phyloP scores from a whole-genome alignment of 2,888 invertebrate species.

The Mamestra brassicae region DNA sequence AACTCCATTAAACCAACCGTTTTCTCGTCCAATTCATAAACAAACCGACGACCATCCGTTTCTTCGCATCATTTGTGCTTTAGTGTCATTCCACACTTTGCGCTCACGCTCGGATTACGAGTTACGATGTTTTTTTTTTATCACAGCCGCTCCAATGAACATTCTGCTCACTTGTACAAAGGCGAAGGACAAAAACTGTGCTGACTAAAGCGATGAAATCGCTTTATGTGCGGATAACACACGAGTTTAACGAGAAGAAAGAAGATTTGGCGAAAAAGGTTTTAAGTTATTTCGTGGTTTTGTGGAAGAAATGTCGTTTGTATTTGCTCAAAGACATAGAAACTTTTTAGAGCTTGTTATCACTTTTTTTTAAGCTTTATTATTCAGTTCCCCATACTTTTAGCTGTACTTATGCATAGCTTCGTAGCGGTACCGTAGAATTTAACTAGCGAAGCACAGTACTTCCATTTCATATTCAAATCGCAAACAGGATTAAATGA shows the following conservation, averaged over 20 bases:
- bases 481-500: conserved; percentile 12
- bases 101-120: conserved; percentile 50
- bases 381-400: background rate
- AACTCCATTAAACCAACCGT: background rate
- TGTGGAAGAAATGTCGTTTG: background rate
- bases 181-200: conserved; percentile 54
- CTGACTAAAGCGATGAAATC: conserved; percentile 43
- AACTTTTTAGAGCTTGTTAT: background rate
- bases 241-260: conserved; percentile 49
- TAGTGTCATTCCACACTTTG: conserved; percentile 24
- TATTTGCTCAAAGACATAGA: background rate
- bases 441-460: background rate
- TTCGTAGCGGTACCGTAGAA: background rate
- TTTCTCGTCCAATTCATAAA: conserved; percentile 1
- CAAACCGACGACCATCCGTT: conserved; percentile 28
- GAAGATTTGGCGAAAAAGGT: conserved; percentile 37
- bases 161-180: conserved; percentile 47
- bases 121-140: conserved; percentile 48
- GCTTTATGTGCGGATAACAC: conserved; percentile 37
- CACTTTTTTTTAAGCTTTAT: background rate
- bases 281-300: conserved; percentile 21
- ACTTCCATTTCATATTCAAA: conserved; percentile 6
- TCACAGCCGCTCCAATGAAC: conserved; percentile 50
- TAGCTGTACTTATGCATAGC: background rate
- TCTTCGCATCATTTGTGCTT: conserved; percentile 30